Percentiles rank a stretch among this genome's conserved stretches.
Evolutionary conservation across 2,113 vertebrate genomes (phyloP).

Genomic region (Seriola dumerili): DNA sequence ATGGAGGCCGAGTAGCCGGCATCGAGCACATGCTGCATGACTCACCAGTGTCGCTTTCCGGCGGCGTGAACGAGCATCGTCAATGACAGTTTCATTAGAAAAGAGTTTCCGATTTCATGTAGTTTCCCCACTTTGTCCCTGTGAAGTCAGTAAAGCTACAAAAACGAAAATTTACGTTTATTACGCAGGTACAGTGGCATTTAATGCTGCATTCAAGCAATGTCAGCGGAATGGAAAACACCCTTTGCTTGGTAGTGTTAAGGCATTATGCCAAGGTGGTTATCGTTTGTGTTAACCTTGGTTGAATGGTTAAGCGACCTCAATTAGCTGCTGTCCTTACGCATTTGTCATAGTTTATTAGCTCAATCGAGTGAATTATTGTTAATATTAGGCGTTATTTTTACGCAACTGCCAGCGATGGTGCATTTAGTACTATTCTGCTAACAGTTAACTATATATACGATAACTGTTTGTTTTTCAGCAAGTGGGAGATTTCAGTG

Average conservation of each 20-base stretch:
- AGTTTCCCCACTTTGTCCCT: neutral
- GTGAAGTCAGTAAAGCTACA: rapidly evolving
- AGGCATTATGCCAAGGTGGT: neutral
- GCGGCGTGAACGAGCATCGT: neutral
- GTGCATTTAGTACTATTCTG: neutral
- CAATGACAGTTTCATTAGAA: neutral
- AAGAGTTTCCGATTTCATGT: neutral
- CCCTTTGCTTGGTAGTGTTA: neutral
- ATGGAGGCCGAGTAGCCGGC: conserved; percentile 76
- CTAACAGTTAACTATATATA: too few relatives aligned
- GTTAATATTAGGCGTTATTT: neutral
- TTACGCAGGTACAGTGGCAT: neutral
- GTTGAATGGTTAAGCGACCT: neutral
- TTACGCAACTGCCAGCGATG: neutral
- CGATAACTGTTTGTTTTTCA: too few relatives aligned
- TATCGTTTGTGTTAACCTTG: neutral
- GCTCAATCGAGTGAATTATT: neutral
- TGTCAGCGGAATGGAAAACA: neutral
- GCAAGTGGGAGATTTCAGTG: too few relatives aligned
- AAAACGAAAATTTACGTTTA: rapidly evolving
- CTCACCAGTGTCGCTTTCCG: conserved; percentile 1
- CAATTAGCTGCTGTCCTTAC: neutral
- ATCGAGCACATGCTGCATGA: conserved; percentile 61
- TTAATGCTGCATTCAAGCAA: neutral
- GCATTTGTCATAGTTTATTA: neutral